phyloP scores from a whole-genome alignment of 2,888 invertebrate genomes.

The Drosophila silvestris region DNA sequence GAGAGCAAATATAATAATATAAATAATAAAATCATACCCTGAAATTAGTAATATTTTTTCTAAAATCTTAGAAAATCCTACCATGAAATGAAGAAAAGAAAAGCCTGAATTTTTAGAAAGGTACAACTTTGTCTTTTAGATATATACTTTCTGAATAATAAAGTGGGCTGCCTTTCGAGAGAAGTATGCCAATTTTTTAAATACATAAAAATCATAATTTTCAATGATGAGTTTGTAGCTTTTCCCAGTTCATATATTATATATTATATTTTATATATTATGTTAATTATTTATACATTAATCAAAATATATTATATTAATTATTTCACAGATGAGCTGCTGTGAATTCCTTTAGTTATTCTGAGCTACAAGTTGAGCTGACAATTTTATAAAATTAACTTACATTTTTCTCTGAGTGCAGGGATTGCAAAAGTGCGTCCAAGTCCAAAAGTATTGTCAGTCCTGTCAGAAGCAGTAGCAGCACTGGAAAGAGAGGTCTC shows the following conservation, averaged over 20 bases:
- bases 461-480: slow-evolving; percentile 46
- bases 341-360: background rate
- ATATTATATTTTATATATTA: too few species aligned
- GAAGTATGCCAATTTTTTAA: background rate
- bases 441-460: slow-evolving; percentile 68
- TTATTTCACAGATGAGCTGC: background rate
- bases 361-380: background rate
- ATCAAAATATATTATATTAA: background rate
- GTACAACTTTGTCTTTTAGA: too few species aligned
- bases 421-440: slow-evolving; percentile 66
- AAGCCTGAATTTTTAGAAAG: too few species aligned
- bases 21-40: too few species aligned
- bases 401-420: background rate
- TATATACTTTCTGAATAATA: too few species aligned
- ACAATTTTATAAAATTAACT: background rate
- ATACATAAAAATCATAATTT: background rate
- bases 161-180: background rate
- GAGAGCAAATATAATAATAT: background rate
- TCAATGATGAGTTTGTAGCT: background rate
- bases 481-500: background rate
- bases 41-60: background rate
- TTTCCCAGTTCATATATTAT: too few species aligned
- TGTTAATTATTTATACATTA: background rate
- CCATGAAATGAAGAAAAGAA: background rate
- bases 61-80: background rate